These are phyloP conservation scores for Spicauda simplicius DNA, from an alignment of 2,888 invertebrate genomes.

Conservation along the genomic window DNA sequence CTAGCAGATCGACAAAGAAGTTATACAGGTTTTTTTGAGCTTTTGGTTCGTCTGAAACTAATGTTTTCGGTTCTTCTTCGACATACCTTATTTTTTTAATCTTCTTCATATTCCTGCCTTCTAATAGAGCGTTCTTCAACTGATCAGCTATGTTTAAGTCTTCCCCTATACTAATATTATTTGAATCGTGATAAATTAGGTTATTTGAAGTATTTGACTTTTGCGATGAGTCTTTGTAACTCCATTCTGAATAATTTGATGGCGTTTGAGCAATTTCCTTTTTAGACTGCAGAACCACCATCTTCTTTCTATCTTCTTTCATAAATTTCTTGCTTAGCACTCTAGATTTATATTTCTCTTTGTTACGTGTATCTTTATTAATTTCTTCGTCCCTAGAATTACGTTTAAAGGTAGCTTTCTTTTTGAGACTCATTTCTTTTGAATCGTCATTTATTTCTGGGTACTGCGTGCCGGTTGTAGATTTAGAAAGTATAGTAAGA, in stretches of 20 bases:
- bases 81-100: conserved; percentile 43
- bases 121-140: conserved; percentile 40
- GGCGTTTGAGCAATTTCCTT: conserved; percentile 57
- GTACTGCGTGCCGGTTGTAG: conserved; percentile 58
- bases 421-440: conserved; percentile 23
- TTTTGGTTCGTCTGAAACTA: conserved; percentile 45
- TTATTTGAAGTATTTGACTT: conserved; percentile 19
- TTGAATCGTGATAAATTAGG: conserved; percentile 1
- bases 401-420: conserved; percentile 21
- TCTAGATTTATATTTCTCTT: conserved; percentile 42
- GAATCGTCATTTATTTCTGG: conserved; percentile 47
- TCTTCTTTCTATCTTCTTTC: conserved; percentile 46
- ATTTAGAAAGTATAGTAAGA: conserved; percentile 53
- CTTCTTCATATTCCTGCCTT: conserved; percentile 42
- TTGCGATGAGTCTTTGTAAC: conserved; percentile 22
- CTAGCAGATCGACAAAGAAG: conserved; percentile 65
- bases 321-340: conserved; percentile 46
- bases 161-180: not conserved
- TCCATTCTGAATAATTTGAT: conserved; percentile 52
- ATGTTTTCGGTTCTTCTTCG: conserved; percentile 48
- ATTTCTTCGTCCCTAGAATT: conserved; percentile 25
- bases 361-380: conserved; percentile 38
- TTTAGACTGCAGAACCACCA: conserved; percentile 55
- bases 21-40: conserved; percentile 59
- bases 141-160: conserved; percentile 10